Conservation (phyloP, 2,113 vertebrate genomes). For the Thalassarche chlororhynchos region DNA sequence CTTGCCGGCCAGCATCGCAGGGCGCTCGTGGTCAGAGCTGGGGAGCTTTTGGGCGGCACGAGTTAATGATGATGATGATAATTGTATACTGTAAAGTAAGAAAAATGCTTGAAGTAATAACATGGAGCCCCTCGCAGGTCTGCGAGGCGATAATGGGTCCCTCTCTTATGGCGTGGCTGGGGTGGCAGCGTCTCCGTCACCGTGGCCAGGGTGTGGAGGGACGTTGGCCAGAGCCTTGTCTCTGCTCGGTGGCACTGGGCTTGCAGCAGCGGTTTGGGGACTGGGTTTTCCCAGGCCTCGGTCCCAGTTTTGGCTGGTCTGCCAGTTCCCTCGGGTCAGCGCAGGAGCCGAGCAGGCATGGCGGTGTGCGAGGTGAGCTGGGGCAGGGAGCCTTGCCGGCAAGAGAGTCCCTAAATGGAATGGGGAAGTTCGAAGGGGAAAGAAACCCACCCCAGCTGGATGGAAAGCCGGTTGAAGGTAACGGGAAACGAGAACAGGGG, state of each 20-base stretch:
- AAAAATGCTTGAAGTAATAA: neutral
- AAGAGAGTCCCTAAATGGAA: neutral
- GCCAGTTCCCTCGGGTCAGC: neutral
- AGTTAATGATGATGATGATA: neutral
- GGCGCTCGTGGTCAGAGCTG: neutral
- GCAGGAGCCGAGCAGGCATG: neutral
- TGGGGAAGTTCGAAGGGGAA: neutral
- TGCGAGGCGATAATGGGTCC: neutral
- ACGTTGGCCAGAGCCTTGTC: rapidly evolving
- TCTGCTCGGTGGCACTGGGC: neutral
- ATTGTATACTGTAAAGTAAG: neutral
- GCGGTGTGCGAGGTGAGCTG: rapidly evolving
- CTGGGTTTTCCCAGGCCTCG: neutral
- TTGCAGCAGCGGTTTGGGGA: rapidly evolving
- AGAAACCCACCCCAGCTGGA: neutral
- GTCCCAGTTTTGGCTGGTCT: neutral
- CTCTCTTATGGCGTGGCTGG: rapidly evolving
- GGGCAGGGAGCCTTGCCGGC: neutral
- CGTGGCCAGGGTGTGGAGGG: rapidly evolving
- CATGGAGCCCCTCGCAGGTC: neutral
- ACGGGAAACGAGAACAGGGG: neutral
- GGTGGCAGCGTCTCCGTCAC: neutral
- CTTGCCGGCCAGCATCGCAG: rapidly evolving
- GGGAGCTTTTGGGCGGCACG: neutral
- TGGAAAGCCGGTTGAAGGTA: neutral